Percentiles rank a stretch among this genome's conserved stretches.
These are phyloP conservation scores for Lordiphosa clarofinis DNA, from an alignment of 1,140 invertebrate genomes.

Conservation along the genomic window DNA sequence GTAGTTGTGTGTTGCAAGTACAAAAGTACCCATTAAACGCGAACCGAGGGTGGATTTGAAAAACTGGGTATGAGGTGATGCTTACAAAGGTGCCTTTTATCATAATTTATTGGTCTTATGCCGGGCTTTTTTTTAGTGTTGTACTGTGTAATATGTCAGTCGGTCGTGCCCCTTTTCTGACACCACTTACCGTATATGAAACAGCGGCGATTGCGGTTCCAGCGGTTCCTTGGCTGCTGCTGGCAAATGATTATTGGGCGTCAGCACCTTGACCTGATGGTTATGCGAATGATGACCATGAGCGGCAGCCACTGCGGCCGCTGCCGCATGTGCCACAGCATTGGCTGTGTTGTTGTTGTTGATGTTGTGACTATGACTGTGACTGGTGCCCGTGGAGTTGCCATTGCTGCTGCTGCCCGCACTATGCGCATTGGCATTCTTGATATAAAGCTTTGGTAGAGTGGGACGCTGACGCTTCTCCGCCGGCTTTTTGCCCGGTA, in stretches of 20 bases:
- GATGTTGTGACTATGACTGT: slow-evolving; percentile 48
- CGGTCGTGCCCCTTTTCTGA: too few relatives aligned
- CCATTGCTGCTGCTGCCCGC: slow-evolving; percentile 72
- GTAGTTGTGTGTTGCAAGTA: too few relatives aligned
- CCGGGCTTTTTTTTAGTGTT: too few relatives aligned
- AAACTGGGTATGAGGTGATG: too few relatives aligned
- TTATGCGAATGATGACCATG: slow-evolving; percentile 40
- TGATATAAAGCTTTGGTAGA: slow-evolving; percentile 88
- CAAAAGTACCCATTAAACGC: too few relatives aligned
- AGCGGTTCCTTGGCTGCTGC: slow-evolving; percentile 49
- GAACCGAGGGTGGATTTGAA: too few relatives aligned
- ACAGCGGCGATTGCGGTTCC: slow-evolving; percentile 78
- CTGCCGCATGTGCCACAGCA: slow-evolving; percentile 53
- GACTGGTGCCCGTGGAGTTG: slow-evolving; percentile 67
- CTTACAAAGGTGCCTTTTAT: too few relatives aligned
- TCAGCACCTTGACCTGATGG: slow-evolving; percentile 72
- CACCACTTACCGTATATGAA: slow-evolving; percentile 78
- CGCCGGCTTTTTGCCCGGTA: slow-evolving; percentile 88
- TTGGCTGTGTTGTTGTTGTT: slow-evolving; percentile 35
- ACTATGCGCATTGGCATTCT: slow-evolving; percentile 81
- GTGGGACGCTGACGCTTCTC: slow-evolving; percentile 82
- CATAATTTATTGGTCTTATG: too few relatives aligned
- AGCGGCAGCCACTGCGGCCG: slow-evolving; percentile 51
- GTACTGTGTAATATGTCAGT: too few relatives aligned
- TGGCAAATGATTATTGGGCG: slow-evolving; percentile 73